Conservation (phyloP, 2,113 vertebrate species). For the Pleuronectes platessa region DNA sequence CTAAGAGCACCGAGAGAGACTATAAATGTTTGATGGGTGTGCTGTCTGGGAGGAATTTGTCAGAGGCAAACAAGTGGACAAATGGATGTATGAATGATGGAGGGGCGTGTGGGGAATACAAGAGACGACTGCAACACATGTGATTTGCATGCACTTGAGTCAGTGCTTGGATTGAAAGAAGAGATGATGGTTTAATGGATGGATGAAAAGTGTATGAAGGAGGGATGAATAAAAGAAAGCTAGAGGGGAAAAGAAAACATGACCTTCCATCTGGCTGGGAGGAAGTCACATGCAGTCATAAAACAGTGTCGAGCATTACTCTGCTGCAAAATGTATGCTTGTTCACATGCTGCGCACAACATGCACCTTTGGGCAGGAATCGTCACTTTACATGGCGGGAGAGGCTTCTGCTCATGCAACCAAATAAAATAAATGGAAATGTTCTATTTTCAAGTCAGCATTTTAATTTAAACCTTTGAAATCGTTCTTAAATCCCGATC, state of each 20-base stretch:
- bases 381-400: not conserved
- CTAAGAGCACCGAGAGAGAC: not conserved
- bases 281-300: not conserved
- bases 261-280: not conserved
- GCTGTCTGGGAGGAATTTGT: not conserved
- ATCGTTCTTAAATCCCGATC: no score
- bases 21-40: not conserved
- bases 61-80: not conserved
- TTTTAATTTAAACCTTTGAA: no score
- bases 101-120: not conserved
- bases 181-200: not conserved
- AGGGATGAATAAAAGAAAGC: not conserved
- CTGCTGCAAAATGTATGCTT: not conserved
- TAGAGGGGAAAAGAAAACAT: not conserved
- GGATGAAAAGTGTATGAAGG: not conserved
- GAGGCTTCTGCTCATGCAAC: not conserved
- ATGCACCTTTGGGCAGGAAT: not conserved
- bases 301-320: not conserved
- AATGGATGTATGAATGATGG: not conserved
- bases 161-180: not conserved
- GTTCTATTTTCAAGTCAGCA: not conserved
- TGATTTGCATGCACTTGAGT: not conserved
- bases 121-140: not conserved
- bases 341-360: conserved; percentile 4
- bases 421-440: not conserved